A percentile compares a stretch with the other conserved stretches of the same genome.
phyloP scores from a whole-genome alignment of 64 coral and sea anemone species.

The Stichodactyla mertensii region DNA sequence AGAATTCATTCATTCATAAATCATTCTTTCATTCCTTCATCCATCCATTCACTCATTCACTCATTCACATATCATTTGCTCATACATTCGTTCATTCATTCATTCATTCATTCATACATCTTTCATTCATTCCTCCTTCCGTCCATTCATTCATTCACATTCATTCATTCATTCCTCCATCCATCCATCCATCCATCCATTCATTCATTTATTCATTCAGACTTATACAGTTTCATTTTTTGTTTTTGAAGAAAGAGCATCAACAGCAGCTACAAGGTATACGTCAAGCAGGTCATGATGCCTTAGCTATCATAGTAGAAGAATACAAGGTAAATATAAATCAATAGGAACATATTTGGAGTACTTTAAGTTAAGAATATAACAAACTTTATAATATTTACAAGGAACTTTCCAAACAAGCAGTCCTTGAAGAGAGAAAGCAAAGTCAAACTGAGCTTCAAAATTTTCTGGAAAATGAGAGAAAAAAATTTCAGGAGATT shows the following conservation, averaged over 20 bases:
- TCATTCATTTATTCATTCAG: not conserved
- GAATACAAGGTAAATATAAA: constrained; percentile 65
- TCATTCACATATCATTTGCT: too few species aligned
- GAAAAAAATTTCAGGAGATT: constrained; percentile 55
- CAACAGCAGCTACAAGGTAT: constrained; percentile 58
- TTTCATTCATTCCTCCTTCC: not conserved
- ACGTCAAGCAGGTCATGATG: constrained; percentile 70
- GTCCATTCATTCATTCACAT: too few species aligned
- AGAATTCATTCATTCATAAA: not conserved
- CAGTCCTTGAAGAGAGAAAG: constrained; percentile 64
- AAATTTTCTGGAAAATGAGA: constrained; percentile 54
- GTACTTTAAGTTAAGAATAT: not conserved
- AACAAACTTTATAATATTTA: not conserved
- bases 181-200: too few species aligned
- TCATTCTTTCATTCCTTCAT: not conserved
- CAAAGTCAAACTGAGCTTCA: constrained; percentile 39
- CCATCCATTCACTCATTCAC: too few species aligned
- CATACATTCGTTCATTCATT: too few species aligned
- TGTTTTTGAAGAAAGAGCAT: constrained; percentile 49
- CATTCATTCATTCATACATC: not conserved
- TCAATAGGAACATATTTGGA: not conserved
- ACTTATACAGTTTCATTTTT: not conserved
- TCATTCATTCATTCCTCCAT: too few species aligned
- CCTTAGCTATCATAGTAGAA: constrained; percentile 70
- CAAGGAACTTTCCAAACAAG: constrained; percentile 66